Evolutionary conservation across 2,113 vertebrate genomes (phyloP).

Genomic region (Vulpes vulpes): DNA sequence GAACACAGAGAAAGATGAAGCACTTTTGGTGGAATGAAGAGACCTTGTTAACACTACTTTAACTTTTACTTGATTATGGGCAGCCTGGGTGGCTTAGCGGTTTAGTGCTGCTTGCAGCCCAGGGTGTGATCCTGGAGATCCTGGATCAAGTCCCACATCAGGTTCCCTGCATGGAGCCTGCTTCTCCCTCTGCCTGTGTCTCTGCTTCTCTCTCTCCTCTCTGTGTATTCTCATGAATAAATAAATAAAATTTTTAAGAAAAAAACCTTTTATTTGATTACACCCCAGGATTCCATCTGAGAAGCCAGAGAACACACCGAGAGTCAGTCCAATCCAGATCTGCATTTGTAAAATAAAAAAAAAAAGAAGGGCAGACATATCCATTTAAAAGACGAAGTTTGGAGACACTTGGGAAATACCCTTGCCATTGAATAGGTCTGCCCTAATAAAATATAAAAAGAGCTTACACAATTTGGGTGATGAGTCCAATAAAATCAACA

Average conservation of each 20-base stretch:
- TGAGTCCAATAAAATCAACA: neutral
- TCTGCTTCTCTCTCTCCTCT: too few species aligned
- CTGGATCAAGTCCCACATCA: too few species aligned
- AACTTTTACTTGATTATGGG: neutral
- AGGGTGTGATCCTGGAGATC: too few species aligned
- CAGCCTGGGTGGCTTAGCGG: too few species aligned
- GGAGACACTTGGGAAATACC: neutral
- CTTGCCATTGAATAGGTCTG: neutral
- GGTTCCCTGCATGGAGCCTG: too few species aligned
- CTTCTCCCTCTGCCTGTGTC: too few species aligned
- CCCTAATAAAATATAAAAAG: neutral
- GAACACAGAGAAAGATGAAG: neutral
- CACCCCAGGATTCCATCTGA: neutral
- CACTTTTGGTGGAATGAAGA: neutral
- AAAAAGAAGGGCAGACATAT: neutral
- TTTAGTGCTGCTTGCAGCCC: too few species aligned
- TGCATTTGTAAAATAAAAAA: neutral
- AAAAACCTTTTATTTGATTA: too few species aligned
- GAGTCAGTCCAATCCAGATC: neutral
- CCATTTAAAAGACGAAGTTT: neutral
- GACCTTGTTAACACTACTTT: neutral
- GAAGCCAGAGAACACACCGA: neutral
- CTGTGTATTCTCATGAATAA: too few species aligned
- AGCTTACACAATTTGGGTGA: neutral
- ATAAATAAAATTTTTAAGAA: too few species aligned